Evolutionary conservation across 1,140 invertebrate genomes (phyloP), one percentile per base, ranked within the genome.

Genomic region (Drosophila tropicalis): DNA sequence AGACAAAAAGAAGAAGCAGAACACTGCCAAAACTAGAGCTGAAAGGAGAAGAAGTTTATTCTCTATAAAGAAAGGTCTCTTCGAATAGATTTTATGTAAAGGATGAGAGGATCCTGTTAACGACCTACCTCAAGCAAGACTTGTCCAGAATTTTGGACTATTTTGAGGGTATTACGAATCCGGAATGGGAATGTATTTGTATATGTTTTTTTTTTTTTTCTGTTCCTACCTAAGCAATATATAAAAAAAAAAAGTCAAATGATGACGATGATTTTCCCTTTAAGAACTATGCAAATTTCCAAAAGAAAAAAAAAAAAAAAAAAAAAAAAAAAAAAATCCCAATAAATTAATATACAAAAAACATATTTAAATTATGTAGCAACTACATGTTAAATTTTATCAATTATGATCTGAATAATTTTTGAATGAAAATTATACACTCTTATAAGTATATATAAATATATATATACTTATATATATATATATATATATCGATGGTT

Each of bases 371-470:
- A 87, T 82, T 79, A 87, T 86, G 83, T 86, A 87, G 83, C 69
- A 87, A 86, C 83, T 87, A 87, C 83, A 86, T 87, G 83, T 87
- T 87, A 87, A 86, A 86, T 76, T 76, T 82, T 82, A 51, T 51
- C 44, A 51, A 51, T 51, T 51, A 51, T 51, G 44, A 51, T 51
- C 44, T 22, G 44, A 51, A 22, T 51, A 51, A 47, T 47, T 47
- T 47, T 47, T 36, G 22, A 55, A 41, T 60, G 15, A 54, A 47
- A 56, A 29, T 12, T 75, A 79, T 62, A 66, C 41, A 63, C 55
- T 29, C 29, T 29, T 29, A 29, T 22, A 22, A 1, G 3, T 22
- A 22, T 5, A 68, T 19, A 55, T 51, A 62, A 67, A 61, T 60
- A 54, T 55, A 66, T 41, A 65, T 47, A 70, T n/a, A 67, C 2